Evolutionary conservation across 92 coral and sea anemone genomes (phyloP), one percentile per base, ranked within the genome.

Genomic region (Phenganax subtilis): DNA sequence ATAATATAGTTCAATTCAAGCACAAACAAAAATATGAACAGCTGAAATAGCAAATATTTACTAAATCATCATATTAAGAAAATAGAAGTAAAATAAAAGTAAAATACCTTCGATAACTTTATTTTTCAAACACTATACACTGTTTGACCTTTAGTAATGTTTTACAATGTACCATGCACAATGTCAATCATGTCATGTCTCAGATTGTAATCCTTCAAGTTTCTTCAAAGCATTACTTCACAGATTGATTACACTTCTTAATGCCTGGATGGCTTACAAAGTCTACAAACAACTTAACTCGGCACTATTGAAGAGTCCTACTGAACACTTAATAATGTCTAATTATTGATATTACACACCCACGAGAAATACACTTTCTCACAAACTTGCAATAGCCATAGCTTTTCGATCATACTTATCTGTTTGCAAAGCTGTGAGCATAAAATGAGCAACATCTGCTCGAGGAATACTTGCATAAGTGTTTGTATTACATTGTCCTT

Each of bases 361-460:
- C 47, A 29, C 12, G 12, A 29, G 73, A 0, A 0, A 10, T 7
- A 15, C 6, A 9, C 7, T 0, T 14, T 54, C 12, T 77, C 72
- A 77, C 12, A 77, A 29, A 62, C 82, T 77, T 59, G 89, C 88
- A 72, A 92, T 64, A 2, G 97, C 88, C 61, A 92, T 79, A 10
- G 88, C 97, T 67, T 88, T 92, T 73, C 93, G 84, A 71, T 88
- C 87, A 73, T 86, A 92, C 80, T 86, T 84, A 51, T 77, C 80
- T 44, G 90, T 90, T 63, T 88, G 86, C 82, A 92, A 86, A 30
- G 87, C 81, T 7, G 63, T 60, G 47, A 92, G 87, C 97, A 92
- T 88, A 73, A 90, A 92, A 72, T 85, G 91, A 10, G 97, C 97
- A 27, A 92, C 97, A 75, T 92, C 93, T 25, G 93, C 91, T 25